Base-by-base conservation (phyloP, 2,888 invertebrate genomes). In the Linnaemya tessellans region DNA sequence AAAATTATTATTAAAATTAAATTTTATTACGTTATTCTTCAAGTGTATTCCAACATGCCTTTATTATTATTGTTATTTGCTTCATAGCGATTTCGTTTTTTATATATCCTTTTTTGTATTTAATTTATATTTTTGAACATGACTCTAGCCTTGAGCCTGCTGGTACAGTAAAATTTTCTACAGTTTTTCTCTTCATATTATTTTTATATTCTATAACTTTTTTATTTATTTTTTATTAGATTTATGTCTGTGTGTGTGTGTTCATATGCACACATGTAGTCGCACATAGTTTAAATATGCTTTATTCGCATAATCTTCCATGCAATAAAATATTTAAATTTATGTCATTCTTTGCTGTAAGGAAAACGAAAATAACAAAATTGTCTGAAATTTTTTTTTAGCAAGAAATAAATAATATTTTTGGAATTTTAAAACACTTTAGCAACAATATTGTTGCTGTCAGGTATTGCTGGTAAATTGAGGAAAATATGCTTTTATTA, bases 251-350 rank as follows among this genome's bases (percentile, higher is more conserved):
- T n/a, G 18, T 18, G 10, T 8, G 3, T 62, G 13, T 43, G 41
- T n/a, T 15, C 25, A 22, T n/a, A n/a, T 18, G 7, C 51, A n/a
- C 15, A 30, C 9, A 10, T 25, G 4, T 8, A 46, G 20, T 4
- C 10, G 4, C 13, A 38, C 9, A 62, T 13, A 62, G 41, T 67
- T 68, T 62, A 51, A 80, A 71, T 56, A 35, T 80, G 58, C 25
- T 41, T 73, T 41, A 41, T 80, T 67, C 73, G 25, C 73, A 82
- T 70, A 82, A 64, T 75, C 67, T 67, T 54, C 11, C n/a, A 10
- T 56, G 11, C 41, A 70, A 82, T 75, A 77, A 77, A 82, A 75
- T 81, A 77, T 77, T 70, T 25, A 75, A 82, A 82, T 77, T 75
- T 75, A 81, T 75, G 74, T 68, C 41, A 20, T 49, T 62, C 43